Percentiles rank a stretch among this genome's conserved stretches.
Conservation (phyloP, 2,797 vertebrate species). For the Sebastes paucispinis region DNA sequence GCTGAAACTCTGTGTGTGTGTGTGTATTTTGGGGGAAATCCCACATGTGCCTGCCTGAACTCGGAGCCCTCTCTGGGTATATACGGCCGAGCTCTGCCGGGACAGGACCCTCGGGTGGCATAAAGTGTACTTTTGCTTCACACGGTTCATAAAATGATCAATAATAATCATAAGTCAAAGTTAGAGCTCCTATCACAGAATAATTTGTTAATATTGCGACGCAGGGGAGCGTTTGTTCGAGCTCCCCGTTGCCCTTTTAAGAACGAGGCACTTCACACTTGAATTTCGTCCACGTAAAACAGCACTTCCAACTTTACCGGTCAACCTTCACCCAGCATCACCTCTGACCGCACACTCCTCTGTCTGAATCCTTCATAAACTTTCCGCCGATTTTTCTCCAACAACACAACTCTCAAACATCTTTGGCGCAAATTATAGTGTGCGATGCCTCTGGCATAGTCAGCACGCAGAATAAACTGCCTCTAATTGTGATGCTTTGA, state of each 20-base stretch:
- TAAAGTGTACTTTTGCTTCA: conserved; percentile 66
- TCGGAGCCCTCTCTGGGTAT: conserved; percentile 53
- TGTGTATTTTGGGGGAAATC: conserved; percentile 28
- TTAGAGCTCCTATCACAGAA: conserved; percentile 53
- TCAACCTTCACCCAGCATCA: conserved; percentile 48
- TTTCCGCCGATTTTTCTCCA: conserved; percentile 59
- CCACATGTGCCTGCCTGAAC: conserved; percentile 59
- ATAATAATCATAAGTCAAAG: conserved; percentile 78
- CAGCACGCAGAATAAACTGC: conserved; percentile 63
- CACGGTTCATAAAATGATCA: conserved; percentile 77
- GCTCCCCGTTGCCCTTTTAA: conserved; percentile 52
- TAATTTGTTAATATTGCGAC: conserved; percentile 61
- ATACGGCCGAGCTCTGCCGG: conserved; percentile 29
- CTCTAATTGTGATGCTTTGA: conserved; percentile 73
- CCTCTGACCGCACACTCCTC: conserved; percentile 37
- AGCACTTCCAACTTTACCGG: conserved; percentile 37
- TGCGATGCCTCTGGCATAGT: conserved; percentile 52
- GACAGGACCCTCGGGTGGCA: conserved; percentile 68
- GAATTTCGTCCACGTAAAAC: conserved; percentile 28
- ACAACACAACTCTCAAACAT: conserved; percentile 56
- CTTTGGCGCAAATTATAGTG: conserved; percentile 68
- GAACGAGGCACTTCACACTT: conserved; percentile 52
- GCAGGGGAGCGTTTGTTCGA: conserved; percentile 53
- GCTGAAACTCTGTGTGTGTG: conserved; percentile 21
- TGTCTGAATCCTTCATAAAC: conserved; percentile 26